Conservation (phyloP, 2,113 vertebrate genomes). For the Erythrolamprus reginae region DNA sequence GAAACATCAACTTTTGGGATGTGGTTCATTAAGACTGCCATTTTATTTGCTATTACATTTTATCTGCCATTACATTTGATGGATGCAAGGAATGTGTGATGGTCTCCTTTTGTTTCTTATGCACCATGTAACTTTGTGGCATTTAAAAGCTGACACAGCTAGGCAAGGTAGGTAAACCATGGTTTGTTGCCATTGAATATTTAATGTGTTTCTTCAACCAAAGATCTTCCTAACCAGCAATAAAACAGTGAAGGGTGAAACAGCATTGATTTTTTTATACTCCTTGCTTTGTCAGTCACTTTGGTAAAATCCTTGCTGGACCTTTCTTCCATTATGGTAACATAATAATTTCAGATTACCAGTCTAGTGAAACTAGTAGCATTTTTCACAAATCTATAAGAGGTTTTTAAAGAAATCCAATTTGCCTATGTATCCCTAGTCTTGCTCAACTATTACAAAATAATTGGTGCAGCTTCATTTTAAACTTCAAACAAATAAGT, state of each 20-base stretch:
- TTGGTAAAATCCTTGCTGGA: not conserved
- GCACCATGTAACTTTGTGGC: not conserved
- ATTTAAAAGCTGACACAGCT: not conserved
- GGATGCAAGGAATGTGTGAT: not conserved
- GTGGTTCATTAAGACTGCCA: not conserved
- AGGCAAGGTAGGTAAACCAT: not conserved
- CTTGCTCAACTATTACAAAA: not conserved
- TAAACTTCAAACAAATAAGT: not conserved
- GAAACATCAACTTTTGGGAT: not conserved
- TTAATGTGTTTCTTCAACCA: slow-evolving; percentile 9
- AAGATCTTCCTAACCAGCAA: not conserved
- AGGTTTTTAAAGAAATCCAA: not conserved
- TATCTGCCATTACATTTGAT: not conserved
- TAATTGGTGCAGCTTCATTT: not conserved
- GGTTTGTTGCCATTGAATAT: slow-evolving; percentile 1
- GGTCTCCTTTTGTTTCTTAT: not conserved
- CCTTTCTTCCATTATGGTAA: not conserved
- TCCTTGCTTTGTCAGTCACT: not conserved
- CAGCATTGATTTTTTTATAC: not conserved
- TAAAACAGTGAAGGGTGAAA: not conserved
- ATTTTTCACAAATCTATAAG: not conserved
- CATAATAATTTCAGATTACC: not conserved
- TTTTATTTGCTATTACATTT: not conserved
- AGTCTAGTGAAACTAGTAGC: not conserved
- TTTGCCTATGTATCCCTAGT: not conserved